Base-by-base conservation (phyloP, 2,797 vertebrate species). In the Podargus strigoides region DNA sequence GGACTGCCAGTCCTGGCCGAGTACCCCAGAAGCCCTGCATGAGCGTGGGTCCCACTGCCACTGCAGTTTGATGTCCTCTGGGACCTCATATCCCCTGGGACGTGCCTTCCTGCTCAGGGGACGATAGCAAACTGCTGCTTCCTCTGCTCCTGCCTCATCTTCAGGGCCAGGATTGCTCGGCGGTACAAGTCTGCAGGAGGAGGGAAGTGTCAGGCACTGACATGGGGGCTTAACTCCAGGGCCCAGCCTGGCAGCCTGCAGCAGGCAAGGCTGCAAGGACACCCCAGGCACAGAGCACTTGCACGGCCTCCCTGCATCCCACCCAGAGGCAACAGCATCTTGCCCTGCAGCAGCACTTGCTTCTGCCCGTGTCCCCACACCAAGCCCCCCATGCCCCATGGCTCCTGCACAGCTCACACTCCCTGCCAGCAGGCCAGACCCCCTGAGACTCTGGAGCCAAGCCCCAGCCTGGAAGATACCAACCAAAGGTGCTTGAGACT, bases 111-210 rank as follows among this genome's bases (percentile, higher is more conserved):
- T 24, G 56, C 72, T 96, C 89, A 96, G 64, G 95, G 93, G 10
- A 53, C 9, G 0, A 91, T 64, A 64, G 90, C 2, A 1, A 78
- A 60, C 0, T 78, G 87, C 78, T 93, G 93, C 85, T 94, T 96
- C 82, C 95, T 93, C 91, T 95, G 94, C 75, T 94, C 91, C 87
- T 96, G 96, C 75, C 93, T 87, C 94, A 94, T 92, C 89, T 56
- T 96, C 93, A 96, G 87, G 26, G 96, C 95, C 87, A 96, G 89
- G 89, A 96, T 96, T 0, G 87, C 96, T 26, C 87, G 89, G 21
- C 93, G 93, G 75, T 96, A 96, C 85, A 96, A 1, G 41, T 96
- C 96, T 96, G 82, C 21, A 37, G 22, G 44, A 19, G 22, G 56
- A 67, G 37, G 36, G 28, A 30, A 28, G 15, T 0, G 7, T 79